Conservation (phyloP, 2,797 vertebrate species). For the Bryconaethiops microstoma region DNA sequence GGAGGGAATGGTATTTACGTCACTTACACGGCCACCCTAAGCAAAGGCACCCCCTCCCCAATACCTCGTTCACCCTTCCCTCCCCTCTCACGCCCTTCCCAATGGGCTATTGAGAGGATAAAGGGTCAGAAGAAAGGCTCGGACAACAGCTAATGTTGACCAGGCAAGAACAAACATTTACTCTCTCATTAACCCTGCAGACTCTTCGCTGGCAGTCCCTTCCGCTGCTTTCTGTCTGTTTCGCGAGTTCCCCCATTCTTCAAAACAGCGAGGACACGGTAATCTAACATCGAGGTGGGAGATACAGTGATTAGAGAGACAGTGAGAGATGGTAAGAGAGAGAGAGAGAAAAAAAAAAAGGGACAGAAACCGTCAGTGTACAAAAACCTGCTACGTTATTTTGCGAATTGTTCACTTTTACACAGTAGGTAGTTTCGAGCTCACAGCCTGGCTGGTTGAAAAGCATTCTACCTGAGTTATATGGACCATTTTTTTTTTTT, state of each 20-base stretch:
- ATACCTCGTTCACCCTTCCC: slow-evolving; percentile 3
- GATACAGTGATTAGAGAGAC: slow-evolving; percentile 1
- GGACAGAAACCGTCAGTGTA: background rate
- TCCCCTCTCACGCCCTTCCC: slow-evolving; percentile 43
- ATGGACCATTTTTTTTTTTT: too few relatives aligned
- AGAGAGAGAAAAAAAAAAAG: slow-evolving; percentile 11
- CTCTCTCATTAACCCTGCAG: slow-evolving; percentile 67
- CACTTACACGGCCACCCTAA: slow-evolving; percentile 29
- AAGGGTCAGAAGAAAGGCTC: slow-evolving; percentile 63
- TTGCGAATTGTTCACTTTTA: background rate
- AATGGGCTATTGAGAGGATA: slow-evolving; percentile 54
- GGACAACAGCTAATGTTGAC: slow-evolving; percentile 66
- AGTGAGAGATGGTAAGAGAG: background rate
- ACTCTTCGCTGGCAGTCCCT: slow-evolving; percentile 45
- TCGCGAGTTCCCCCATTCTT: slow-evolving; percentile 4
- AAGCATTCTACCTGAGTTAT: too few relatives aligned
- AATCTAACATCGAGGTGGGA: slow-evolving; percentile 6
- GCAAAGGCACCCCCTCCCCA: slow-evolving; percentile 1
- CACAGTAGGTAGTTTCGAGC: too few relatives aligned
- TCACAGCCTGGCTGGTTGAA: too few relatives aligned
- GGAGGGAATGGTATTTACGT: slow-evolving; percentile 50
- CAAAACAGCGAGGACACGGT: slow-evolving; percentile 23
- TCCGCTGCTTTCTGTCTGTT: slow-evolving; percentile 23
- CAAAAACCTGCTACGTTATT: background rate
- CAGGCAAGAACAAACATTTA: slow-evolving; percentile 72